phyloP scores from a whole-genome alignment of 2,888 invertebrate genomes.

The Dermolepida albohirtum region DNA sequence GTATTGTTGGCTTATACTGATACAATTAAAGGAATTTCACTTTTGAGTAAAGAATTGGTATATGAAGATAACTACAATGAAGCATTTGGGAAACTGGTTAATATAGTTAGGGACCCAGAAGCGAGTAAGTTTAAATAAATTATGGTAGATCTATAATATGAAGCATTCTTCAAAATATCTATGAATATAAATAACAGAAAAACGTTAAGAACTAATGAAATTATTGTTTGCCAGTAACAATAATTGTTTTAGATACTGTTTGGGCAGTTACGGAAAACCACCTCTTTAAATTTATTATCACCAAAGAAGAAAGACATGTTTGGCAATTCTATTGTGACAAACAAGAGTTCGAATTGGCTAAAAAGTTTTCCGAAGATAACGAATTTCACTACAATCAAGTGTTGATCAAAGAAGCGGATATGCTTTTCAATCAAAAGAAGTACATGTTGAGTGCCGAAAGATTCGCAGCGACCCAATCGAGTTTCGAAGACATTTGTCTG shows the following conservation, averaged over 20 bases:
- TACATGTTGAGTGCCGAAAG: constrained; percentile 87
- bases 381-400: constrained; percentile 86
- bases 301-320: constrained; percentile 85
- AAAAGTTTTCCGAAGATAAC: constrained; percentile 84
- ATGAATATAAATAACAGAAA: too few species aligned
- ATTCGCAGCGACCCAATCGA: constrained; percentile 90
- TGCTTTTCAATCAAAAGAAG: constrained; percentile 81
- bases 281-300: constrained; percentile 87
- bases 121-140: constrained; percentile 65
- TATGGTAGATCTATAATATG: neutral
- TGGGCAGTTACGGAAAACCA: constrained; percentile 89
- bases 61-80: constrained; percentile 88
- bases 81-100: constrained; percentile 81
- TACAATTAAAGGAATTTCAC: constrained; percentile 85
- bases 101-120: constrained; percentile 82
- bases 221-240: too few species aligned
- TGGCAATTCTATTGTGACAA: constrained; percentile 91
- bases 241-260: constrained; percentile 68
- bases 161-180: too few species aligned
- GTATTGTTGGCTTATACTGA: constrained; percentile 85
- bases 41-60: constrained; percentile 86
- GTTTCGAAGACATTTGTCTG: constrained; percentile 94
- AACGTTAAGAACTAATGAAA: too few species aligned
- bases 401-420: constrained; percentile 88
- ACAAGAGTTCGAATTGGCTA: constrained; percentile 88